These are phyloP conservation scores for Zaprionus lachaisei DNA, from an alignment of 1,140 invertebrate species.

Conservation along the genomic window DNA sequence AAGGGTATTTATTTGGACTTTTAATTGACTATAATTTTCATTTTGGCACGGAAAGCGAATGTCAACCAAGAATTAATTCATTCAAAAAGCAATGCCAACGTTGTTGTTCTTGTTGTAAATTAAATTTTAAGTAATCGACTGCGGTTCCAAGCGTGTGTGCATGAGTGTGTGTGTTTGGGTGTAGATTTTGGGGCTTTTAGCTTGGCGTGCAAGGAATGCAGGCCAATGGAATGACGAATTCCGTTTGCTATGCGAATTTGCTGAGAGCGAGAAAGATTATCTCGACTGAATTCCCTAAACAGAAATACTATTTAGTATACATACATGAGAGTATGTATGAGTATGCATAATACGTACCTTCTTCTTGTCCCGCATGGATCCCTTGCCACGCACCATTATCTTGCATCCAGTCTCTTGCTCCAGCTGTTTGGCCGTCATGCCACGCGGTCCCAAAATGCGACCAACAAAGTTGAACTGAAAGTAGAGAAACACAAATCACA, in stretches of 20 bases:
- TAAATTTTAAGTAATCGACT: slow-evolving; percentile 12
- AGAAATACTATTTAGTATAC: not conserved
- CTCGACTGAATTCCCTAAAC: not conserved
- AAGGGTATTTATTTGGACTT: slow-evolving; percentile 21
- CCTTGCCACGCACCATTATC: slow-evolving; percentile 99
- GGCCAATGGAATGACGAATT: slow-evolving; percentile 10
- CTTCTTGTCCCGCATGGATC: slow-evolving; percentile 99
- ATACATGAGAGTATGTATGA: not conserved
- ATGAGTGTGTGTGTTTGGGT: not conserved
- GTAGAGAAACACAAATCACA: slow-evolving; percentile 84
- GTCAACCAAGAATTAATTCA: slow-evolving; percentile 58
- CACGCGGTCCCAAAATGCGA: slow-evolving; percentile 98
- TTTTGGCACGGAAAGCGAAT: slow-evolving; percentile 62
- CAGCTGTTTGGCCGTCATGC: slow-evolving; percentile 99
- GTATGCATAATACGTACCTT: slow-evolving; percentile 90
- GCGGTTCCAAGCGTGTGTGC: not conserved
- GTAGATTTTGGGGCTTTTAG: slow-evolving; percentile 25
- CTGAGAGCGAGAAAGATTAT: not conserved
- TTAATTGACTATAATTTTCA: slow-evolving; percentile 55
- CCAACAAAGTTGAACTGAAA: slow-evolving; percentile 99
- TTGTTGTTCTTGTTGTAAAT: slow-evolving; percentile 6
- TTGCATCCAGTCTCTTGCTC: slow-evolving; percentile 99
- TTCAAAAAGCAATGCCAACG: not conserved
- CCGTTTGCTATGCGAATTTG: slow-evolving; percentile 27
- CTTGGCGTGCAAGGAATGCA: slow-evolving; percentile 30